Percentiles rank a stretch among this genome's conserved stretches.
Evolutionary conservation across 2,797 vertebrate species (phyloP).

Genomic region (Sebastes steindachneri): DNA sequence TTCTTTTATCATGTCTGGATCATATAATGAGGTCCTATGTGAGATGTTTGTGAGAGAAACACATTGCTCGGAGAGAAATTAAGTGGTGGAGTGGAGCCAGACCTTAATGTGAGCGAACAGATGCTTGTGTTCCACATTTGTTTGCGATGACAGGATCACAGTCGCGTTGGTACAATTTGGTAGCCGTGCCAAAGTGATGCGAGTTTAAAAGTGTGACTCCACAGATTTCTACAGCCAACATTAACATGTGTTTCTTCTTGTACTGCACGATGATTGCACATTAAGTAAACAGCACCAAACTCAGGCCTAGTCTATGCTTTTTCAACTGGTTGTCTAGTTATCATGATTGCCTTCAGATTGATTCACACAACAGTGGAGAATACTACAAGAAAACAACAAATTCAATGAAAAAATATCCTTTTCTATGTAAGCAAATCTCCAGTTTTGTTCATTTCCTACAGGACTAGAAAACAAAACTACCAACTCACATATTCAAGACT

Average conservation of each 20-base stretch:
- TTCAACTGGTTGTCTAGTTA: constrained; percentile 11
- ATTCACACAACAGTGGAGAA: constrained; percentile 16
- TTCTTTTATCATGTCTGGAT: constrained; percentile 1
- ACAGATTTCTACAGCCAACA: constrained; percentile 24
- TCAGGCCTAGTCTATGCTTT: neutral
- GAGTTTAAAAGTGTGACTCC: constrained; percentile 20
- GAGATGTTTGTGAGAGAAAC: constrained; percentile 15
- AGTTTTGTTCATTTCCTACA: constrained; percentile 19
- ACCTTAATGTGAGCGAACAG: constrained; percentile 40
- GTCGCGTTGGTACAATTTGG: neutral
- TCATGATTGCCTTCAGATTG: neutral
- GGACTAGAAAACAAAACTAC: constrained; percentile 38
- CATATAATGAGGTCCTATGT: neutral
- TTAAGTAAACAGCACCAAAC: constrained; percentile 32
- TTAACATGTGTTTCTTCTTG: constrained; percentile 3
- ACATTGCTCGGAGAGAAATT: constrained; percentile 7
- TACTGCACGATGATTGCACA: neutral
- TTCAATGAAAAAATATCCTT: neutral
- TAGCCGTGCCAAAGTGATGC: neutral
- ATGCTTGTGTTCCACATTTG: constrained; percentile 43
- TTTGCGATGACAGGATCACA: constrained; percentile 17
- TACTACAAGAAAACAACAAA: constrained; percentile 11
- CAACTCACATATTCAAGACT: constrained; percentile 36
- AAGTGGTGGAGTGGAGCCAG: constrained; percentile 22
- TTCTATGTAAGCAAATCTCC: constrained; percentile 24